phyloP scores from a whole-genome alignment of 1,140 invertebrate genomes.

The Neocloeon triangulifer region DNA sequence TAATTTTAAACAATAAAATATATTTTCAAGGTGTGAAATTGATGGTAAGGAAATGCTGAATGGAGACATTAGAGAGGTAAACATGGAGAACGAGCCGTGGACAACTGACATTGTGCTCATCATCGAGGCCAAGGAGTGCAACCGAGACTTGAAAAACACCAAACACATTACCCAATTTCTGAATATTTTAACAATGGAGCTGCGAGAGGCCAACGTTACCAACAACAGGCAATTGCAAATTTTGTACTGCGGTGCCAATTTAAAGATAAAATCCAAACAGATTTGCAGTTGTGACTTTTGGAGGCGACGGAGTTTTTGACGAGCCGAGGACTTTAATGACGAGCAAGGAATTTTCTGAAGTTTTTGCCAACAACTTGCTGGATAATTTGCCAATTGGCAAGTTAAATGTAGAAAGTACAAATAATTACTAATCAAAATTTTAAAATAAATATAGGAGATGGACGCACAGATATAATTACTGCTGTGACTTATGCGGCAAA shows the following conservation, averaged over 20 bases:
- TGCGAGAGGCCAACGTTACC: conserved; percentile 29
- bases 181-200: conserved; percentile 36
- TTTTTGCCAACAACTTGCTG: conserved; percentile 22
- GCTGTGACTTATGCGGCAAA: conserved; percentile 51
- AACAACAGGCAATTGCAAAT: conserved; percentile 32
- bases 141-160: conserved; percentile 32
- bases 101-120: conserved; percentile 72
- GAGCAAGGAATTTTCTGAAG: conserved; percentile 30
- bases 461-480: conserved; percentile 41
- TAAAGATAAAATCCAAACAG: conserved; percentile 15
- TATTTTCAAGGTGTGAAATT: no score
- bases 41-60: conserved; percentile 43
- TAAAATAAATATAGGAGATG: no score
- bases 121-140: conserved; percentile 65
- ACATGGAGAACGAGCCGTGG: conserved; percentile 23
- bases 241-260: background rate
- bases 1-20: no score
- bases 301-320: conserved; percentile 44
- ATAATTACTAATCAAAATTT: no score
- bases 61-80: conserved; percentile 37
- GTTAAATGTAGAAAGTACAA: no score
- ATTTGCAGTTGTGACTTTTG: conserved; percentile 60
- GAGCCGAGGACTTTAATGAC: conserved; percentile 40
- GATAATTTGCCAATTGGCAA: conserved; percentile 31
- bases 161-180: conserved; percentile 43